Percentiles rank a stretch among this genome's conserved stretches.
Conservation (phyloP, 2,888 invertebrate genomes). For the Tipula vernalis region DNA sequence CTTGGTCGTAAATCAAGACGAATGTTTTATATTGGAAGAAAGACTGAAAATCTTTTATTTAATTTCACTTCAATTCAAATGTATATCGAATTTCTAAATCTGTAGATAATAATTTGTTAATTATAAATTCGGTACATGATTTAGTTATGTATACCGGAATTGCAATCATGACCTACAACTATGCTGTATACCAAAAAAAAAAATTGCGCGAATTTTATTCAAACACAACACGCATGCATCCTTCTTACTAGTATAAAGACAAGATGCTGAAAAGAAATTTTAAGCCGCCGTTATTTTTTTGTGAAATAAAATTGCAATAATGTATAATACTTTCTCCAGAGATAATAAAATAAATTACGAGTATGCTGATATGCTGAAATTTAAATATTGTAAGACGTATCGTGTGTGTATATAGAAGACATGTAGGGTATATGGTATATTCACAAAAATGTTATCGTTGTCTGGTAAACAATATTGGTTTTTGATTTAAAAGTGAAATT, state of each 20-base stretch:
- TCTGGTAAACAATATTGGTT: neutral
- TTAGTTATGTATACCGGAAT: neutral
- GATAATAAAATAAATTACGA: neutral
- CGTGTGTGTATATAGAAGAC: neutral
- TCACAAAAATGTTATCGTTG: neutral
- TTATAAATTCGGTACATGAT: neutral
- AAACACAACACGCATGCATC: neutral
- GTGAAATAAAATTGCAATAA: neutral
- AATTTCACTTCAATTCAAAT: neutral
- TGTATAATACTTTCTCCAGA: neutral
- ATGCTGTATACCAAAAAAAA: neutral
- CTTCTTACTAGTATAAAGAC: neutral
- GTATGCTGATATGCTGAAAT: neutral
- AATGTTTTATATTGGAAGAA: too few species aligned
- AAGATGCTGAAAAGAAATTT: neutral
- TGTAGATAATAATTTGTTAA: neutral
- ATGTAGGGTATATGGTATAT: neutral
- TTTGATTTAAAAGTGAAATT: neutral
- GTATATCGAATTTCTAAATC: neutral
- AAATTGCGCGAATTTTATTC: neutral
- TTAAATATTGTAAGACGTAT: neutral
- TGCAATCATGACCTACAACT: neutral
- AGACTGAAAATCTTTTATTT: neutral
- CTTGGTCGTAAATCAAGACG: neutral
- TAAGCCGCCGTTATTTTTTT: neutral